Evolutionary conservation across 2,113 vertebrate species (phyloP), one percentile per base, ranked within the genome.

Genomic region (Budorcas taxicolor): DNA sequence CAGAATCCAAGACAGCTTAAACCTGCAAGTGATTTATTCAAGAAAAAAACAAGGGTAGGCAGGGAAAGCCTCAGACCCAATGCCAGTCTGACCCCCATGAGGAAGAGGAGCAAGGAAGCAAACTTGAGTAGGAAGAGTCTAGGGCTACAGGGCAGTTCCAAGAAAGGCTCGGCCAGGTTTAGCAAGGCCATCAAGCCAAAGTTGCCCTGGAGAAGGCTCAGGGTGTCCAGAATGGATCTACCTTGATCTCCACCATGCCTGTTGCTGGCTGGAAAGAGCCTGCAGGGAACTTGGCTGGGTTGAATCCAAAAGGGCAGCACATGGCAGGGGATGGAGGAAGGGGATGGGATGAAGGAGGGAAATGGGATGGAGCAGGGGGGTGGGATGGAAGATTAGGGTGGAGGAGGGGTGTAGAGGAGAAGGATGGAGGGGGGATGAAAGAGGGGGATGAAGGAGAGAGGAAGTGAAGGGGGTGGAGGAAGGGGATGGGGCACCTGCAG

Each of bases 21-120:
- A 40, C 1, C 15, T 4, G 25, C 7, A 5, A 27, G 40, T 2
- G 11, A 87, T 29, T 53, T 58, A 25, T 2, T 50, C 40, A 27
- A 53, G 45, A 29, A 87, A 58, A 80, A 53, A 52, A 64, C 19
- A 82, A 23, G 25, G 85, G 8, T 7, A n/a, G 45, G 3, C 58
- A 71, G 36, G 4, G 29, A 27, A 8, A 33, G 11, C 17, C 29
- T 17, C 64, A 52, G 52, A 52, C 2, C 1, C 0, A 2, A 8
- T 1, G 25, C 9, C 6, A 7, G 2, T 31, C 83, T n/a, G 19
- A 62, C 10, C 5, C 31, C 29, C 9, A 0, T 3, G 31, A 67
- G 50, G 45, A 15, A 36, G 17, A 40, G 6, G 21, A n/a, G 9
- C 13, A 4, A 64, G 19, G 9, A 16, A 25, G 25, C n/a, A 9